Base-by-base conservation (phyloP, 30 jellyfish, hydroid and myxozoan species). In the Hydractinia echinata region DNA sequence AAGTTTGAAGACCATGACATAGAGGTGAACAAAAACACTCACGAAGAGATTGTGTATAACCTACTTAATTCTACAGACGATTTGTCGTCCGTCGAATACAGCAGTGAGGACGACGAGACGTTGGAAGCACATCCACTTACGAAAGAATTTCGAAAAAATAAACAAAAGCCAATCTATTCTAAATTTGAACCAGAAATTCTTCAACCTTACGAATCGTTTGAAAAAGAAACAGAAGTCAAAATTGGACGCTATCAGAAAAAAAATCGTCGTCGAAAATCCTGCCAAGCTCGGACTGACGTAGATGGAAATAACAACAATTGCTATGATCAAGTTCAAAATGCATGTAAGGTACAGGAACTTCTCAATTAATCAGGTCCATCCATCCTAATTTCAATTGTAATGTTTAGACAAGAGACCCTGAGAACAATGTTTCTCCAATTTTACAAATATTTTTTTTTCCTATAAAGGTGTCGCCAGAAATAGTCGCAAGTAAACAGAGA, bases 1-100 rank as follows among this genome's bases (percentile, higher is more conserved):
- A 85, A 87, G 48, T 84, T 84, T 50, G 89, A 92, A 79, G 96
- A 81, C 50, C 98, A 92, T 73, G 84, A 81, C 11, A 81, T 92
- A 49, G 64, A 83, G 55, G 87, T 86, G 4, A 84, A 87, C 55
- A 77, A 87, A 53, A 79, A 72, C 44, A 87, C 83, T 18, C 98
- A 92, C 50, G 79, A 62, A n/a, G 80, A 19, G 15, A 83, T 92
- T 54, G 96, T 92, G 7, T 66, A 81, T 48, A 84, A 80, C 55
- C 83, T 92, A 39, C 86, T 92, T 51, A 67, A 78, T 39, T 89
- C 78, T 54, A 64, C 51, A n/a, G 87, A 80, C 54, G 52, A 67
- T 53, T 6, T 53, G 50, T 61, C 83, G 53, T 53, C 83, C 30
- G 64, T 66, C 52, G 83, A 61, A 5, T 62, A 68, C 67, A 80